A percentile compares a stretch with the other conserved stretches of the same genome.
Evolutionary conservation across 1,140 invertebrate species (phyloP).

Genomic region (Alviniconcha marisindica): DNA sequence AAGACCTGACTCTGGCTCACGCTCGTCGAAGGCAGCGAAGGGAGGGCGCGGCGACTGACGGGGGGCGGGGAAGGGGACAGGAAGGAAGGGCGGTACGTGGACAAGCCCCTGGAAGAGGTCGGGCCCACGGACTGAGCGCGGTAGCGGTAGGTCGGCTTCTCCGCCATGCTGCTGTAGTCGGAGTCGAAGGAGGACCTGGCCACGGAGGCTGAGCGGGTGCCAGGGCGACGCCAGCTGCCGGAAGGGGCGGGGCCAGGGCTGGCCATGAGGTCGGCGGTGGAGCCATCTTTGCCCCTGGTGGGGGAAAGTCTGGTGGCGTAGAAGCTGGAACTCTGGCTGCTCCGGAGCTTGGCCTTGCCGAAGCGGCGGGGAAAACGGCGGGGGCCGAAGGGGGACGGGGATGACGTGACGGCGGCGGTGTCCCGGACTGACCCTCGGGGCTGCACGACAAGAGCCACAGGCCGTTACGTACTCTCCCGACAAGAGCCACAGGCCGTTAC

Average conservation of each 20-base stretch:
- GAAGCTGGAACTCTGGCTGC: slow-evolving; percentile 16
- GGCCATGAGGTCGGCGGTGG: slow-evolving; percentile 28
- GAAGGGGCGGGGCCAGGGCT: neutral
- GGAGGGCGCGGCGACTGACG: neutral
- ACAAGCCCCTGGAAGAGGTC: neutral
- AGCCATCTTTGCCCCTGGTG: neutral
- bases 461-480: too few relatives aligned
- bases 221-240: neutral
- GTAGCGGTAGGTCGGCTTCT: neutral
- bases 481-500: too few relatives aligned
- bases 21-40: neutral
- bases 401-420: neutral
- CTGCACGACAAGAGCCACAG: slow-evolving; percentile 30
- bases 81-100: neutral
- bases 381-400: neutral
- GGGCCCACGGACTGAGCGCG: slow-evolving; percentile 15
- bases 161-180: neutral
- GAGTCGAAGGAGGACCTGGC: neutral
- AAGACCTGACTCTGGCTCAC: slow-evolving; percentile 21
- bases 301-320: neutral
- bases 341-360: neutral
- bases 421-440: slow-evolving; percentile 2
- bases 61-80: neutral
- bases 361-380: slow-evolving; percentile 27
- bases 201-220: neutral